Evolutionary conservation across 2,888 invertebrate genomes (phyloP).

Genomic region (Iselma pallidipennis): DNA sequence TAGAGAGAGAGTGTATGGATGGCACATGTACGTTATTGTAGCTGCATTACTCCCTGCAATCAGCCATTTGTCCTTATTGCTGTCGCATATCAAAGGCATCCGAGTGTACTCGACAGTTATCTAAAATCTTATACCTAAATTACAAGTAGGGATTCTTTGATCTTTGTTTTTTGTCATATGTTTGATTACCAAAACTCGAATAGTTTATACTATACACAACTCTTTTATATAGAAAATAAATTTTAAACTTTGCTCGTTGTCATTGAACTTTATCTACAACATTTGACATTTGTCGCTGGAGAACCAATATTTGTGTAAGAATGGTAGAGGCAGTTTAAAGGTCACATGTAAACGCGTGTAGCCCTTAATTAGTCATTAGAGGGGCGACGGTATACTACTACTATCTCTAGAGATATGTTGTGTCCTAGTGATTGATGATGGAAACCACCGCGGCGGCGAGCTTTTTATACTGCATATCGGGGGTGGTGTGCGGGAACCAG

Average conservation of each 20-base stretch:
- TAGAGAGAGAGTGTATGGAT: constrained; percentile 1
- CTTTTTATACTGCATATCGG: constrained; percentile 42
- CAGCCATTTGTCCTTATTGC: constrained; percentile 37
- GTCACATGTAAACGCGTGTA: constrained; percentile 38
- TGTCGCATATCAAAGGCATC: constrained; percentile 31
- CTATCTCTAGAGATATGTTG: constrained; percentile 25
- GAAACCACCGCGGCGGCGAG: constrained; percentile 35
- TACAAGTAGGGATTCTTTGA: too few species aligned
- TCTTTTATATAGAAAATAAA: neutral
- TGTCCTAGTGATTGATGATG: constrained; percentile 39
- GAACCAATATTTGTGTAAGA: constrained; percentile 14
- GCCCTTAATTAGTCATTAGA: constrained; percentile 46
- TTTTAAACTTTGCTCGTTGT: too few species aligned
- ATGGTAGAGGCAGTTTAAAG: constrained; percentile 11
- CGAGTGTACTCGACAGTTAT: too few species aligned
- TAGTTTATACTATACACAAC: neutral
- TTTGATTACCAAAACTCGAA: too few species aligned
- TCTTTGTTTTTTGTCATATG: too few species aligned
- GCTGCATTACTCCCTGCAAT: too few species aligned
- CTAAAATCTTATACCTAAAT: too few species aligned
- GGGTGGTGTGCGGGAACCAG: constrained; percentile 24
- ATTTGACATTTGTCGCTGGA: constrained; percentile 1
- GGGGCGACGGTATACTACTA: constrained; percentile 34
- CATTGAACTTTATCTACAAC: neutral
- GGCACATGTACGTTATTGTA: constrained; percentile 32